Evolutionary conservation across 2,888 invertebrate species (phyloP), one percentile per base, ranked within the genome.

Genomic region (Tupiocoris notatus): DNA sequence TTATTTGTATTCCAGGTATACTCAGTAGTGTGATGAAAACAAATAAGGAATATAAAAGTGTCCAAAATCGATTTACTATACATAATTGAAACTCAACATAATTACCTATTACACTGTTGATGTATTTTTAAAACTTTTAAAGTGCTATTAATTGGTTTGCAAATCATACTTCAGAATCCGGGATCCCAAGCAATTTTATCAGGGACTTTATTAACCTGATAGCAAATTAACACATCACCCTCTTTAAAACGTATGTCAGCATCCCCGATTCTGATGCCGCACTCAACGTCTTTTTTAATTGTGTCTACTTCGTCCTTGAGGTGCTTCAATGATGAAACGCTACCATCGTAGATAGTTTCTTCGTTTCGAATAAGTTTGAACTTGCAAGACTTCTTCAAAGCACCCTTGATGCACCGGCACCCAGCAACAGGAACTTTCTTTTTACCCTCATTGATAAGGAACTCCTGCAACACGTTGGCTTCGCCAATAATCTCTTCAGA

Each of bases 401-500:
- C 80, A 0, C 98, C 98, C 82, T 90, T 91, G 0, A 86, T 86
- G 83, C 96, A 96, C 62, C 92, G 88, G 81, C 95, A 94, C 0
- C 98, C 98, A 0, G 96, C 96, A 16, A 98, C 93, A 0, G 91
- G 90, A 1, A 95, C 86, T 83, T 92, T 92, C 83, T 90, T 91
- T 83, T 88, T 90, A 9, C 92, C 91, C 81, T 92, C 92, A 68
- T 89, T 89, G 76, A 97, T 89, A 75, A 89, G 83, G 84, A 97
- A 98, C 82, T 92, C 88, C 83, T 95, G 91, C 17, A 94, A 83
- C 1, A 98, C 93, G 81, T 89, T 89, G 0, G 96, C 97, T 86
- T 94, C 92, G 0, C 95, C 95, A 89, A 93, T 78, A 39, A 91
- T 80, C 82, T 95, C 92, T 83, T 96, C 94, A 9, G 89, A 89